Evolutionary conservation across 2,797 vertebrate species (phyloP), one percentile per base, ranked within the genome.

Genomic region (Eulemur coronatus): DNA sequence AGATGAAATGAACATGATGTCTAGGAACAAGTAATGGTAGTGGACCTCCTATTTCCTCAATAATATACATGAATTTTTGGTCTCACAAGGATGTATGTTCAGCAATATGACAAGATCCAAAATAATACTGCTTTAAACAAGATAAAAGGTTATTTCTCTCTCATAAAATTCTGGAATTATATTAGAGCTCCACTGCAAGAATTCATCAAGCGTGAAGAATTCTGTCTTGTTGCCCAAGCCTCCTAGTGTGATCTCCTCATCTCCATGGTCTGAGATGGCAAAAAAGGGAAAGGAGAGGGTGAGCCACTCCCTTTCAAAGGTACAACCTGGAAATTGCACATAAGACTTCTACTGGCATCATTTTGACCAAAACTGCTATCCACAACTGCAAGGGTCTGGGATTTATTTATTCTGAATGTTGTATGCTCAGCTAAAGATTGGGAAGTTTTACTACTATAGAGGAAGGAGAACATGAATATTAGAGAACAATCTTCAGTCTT

Each of bases 101-200:
- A 84, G 35, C 50, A 79, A 79, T 14, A 38, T 48, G 24, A 84
- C 35, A 91, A 78, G 50, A 59, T 85, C 59, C 18, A 28, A 65
- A 79, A 59, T 85, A 75, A 75, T 63, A 38, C 43, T 82, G 43
- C 11, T 78, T 90, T 95, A 96, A 90, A 46, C 35, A 89, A 78
- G 24, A 59, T 0, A 73, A 22, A 89, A 82, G 11, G 2, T 67
- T 63, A 20, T 78, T 50, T 46, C 30, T 91, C 24, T 24, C 43
- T 89, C 48, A 75, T 63, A 69, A 84, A 73, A 78, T 94, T 88
- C 41, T 72, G 48, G 80, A 72, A 52, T 84, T 20, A 17, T n/a
- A 2, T 61, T 41, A 10, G 10, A 22, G 30, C 6, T 90, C 3
- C 6, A 7, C 14, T 63, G 33, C 30, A 88, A 88, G 38, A 92